Evolutionary conservation across 35 echinoderm and acorn worm species (phyloP).

Genomic region (Anneissia japonica): DNA sequence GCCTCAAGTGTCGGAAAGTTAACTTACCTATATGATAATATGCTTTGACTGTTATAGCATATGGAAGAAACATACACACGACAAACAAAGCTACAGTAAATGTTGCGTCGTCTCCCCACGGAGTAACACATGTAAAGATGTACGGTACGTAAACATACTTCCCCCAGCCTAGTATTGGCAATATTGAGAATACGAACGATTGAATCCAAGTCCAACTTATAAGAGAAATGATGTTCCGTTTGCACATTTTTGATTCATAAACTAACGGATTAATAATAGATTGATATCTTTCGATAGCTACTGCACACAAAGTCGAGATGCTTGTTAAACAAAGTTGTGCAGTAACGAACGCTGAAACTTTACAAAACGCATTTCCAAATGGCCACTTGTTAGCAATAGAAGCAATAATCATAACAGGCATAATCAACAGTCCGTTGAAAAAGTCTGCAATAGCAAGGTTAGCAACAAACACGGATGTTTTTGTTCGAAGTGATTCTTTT

Average conservation of each 20-base stretch:
- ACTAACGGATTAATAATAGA: slow-evolving; percentile 61
- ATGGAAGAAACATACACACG: slow-evolving; percentile 22
- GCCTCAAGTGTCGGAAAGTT: not conserved
- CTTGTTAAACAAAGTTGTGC: slow-evolving; percentile 38
- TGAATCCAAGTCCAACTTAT: slow-evolving; percentile 60
- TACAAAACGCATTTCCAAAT: slow-evolving; percentile 29
- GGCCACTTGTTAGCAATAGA: slow-evolving; percentile 37
- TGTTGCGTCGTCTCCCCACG: slow-evolving; percentile 35
- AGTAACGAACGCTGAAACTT: slow-evolving; percentile 11
- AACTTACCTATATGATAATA: slow-evolving; percentile 54
- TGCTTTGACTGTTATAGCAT: slow-evolving; percentile 45
- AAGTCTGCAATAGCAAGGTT: slow-evolving; percentile 70
- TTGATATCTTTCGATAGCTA: slow-evolving; percentile 64
- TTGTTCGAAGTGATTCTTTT: slow-evolving; percentile 40
- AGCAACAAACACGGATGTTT: slow-evolving; percentile 62
- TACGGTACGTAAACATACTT: slow-evolving; percentile 34
- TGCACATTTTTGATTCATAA: slow-evolving; percentile 22
- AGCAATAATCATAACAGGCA: slow-evolving; percentile 51
- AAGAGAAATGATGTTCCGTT: slow-evolving; percentile 6
- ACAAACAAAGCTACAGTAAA: slow-evolving; percentile 27
- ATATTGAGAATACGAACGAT: slow-evolving; percentile 24
- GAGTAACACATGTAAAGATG: slow-evolving; percentile 50
- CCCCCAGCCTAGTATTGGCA: slow-evolving; percentile 59
- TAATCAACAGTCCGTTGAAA: slow-evolving; percentile 31
- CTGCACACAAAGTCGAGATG: slow-evolving; percentile 53